These are phyloP conservation scores for Nipponacmea schrenckii DNA, from an alignment of 2,888 invertebrate genomes.

Conservation along the genomic window DNA sequence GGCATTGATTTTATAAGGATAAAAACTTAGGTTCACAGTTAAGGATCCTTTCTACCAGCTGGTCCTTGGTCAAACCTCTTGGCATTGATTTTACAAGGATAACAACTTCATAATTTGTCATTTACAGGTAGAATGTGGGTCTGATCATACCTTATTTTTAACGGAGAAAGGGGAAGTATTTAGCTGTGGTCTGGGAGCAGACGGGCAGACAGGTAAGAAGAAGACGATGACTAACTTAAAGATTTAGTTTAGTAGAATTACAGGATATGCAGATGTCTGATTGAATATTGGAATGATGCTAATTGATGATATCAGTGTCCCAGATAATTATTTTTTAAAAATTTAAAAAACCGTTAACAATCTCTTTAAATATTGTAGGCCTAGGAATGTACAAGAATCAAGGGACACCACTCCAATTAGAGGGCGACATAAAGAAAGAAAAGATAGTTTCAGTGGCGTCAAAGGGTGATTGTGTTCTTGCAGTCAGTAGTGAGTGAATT, in stretches of 20 bases:
- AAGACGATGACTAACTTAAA: too few species aligned
- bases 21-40: too few species aligned
- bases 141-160: constrained; percentile 88
- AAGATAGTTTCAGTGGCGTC: constrained; percentile 84
- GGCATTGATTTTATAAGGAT: too few species aligned
- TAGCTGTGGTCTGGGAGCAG: constrained; percentile 92
- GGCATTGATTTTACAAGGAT: too few species aligned
- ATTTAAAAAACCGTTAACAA: too few species aligned
- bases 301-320: too few species aligned
- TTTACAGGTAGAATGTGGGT: constrained; percentile 81
- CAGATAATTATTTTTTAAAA: too few species aligned
- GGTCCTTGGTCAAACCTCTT: too few species aligned
- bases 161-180: constrained; percentile 84
- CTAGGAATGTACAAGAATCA: constrained; percentile 62
- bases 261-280: too few species aligned
- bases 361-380: constrained; percentile 45
- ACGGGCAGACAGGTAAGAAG: constrained; percentile 84
- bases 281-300: too few species aligned
- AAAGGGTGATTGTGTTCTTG: constrained; percentile 87
- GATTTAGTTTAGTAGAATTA: too few species aligned
- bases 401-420: constrained; percentile 69
- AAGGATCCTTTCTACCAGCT: too few species aligned
- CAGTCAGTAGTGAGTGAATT: constrained; percentile 77
- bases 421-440: constrained; percentile 85
- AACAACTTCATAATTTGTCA: neutral